A percentile compares a stretch with the other conserved stretches of the same genome.
Conservation (phyloP, 1,140 invertebrate species). For the Brachionus calyciflorus region DNA sequence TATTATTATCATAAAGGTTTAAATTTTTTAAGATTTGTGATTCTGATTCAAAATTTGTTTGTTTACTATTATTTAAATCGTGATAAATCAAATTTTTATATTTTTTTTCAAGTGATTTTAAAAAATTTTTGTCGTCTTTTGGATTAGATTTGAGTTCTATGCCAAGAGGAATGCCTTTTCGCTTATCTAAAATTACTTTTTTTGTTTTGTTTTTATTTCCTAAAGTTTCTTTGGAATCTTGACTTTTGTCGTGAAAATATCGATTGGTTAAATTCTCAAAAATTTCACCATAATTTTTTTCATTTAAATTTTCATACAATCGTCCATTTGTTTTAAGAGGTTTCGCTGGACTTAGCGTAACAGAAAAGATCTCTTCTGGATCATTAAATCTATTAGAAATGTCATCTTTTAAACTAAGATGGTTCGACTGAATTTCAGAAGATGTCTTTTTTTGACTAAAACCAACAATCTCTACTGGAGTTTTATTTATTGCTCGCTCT, state of each 20-base stretch:
- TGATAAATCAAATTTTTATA: constrained; percentile 19
- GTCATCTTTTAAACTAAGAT: neutral
- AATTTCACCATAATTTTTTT: constrained; percentile 31
- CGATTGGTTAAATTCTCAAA: constrained; percentile 7
- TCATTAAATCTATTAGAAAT: neutral
- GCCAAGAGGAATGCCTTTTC: neutral
- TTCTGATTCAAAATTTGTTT: neutral
- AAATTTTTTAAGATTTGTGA: constrained; percentile 36
- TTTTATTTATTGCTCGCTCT: neutral
- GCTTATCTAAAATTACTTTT: constrained; percentile 31
- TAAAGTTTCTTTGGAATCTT: neutral
- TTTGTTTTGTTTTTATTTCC: constrained; percentile 5
- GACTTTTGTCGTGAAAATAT: neutral
- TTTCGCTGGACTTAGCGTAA: neutral
- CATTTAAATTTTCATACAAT: constrained; percentile 20
- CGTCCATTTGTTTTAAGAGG: neutral
- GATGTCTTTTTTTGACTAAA: neutral
- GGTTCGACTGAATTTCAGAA: neutral
- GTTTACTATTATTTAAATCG: constrained; percentile 12
- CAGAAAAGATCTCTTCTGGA: constrained; percentile 5
- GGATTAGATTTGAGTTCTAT: neutral
- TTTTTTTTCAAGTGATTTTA: constrained; percentile 26
- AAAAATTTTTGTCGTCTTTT: neutral
- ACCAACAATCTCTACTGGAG: neutral
- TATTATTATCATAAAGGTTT: neutral